Evolutionary conservation across 2,797 vertebrate species (phyloP), one percentile per base, ranked within the genome.

Genomic region (Meriones psammophilus): DNA sequence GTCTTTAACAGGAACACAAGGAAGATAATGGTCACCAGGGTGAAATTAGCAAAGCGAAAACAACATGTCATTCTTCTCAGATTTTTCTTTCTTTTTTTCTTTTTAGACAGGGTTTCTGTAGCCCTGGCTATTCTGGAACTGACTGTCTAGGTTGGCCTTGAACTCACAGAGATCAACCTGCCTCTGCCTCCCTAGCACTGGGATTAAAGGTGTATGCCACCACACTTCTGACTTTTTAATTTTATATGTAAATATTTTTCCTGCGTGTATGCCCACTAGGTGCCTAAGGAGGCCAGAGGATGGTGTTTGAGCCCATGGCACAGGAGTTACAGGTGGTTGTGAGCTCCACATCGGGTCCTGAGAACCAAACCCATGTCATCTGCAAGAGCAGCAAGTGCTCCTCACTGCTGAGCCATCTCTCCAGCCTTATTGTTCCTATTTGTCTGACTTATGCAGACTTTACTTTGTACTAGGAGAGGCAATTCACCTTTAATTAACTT

Each of bases 41-140:
- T 81, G 42, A 91, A 74, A 71, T 64, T 71, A 89, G 56, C n/a
- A 81, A 71, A 77, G 56, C 58, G n/a, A 95, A 79, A 89, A 78
- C 71, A 74, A 30, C 15, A 69, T 2, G 5, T 33, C 30, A 50
- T 68, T 93, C 58, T 88, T 54, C 39, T 20, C 15, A 66, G 74
- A 10, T 26, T 26, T 39, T n/a, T n/a, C 1, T 8, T 69, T 17
- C 8, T 58, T n/a, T 13, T 0, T 7, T n/a, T 56, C 56, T 10
- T 78, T 33, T 42, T 42, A 18, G 80, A 64, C 15, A 42, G 81
- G 36, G 15, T 83, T 3, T 17, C 14, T 83, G 39, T 66, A 66
- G 28, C 17, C 62, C 62, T 84, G 81, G 62, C 39, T 83, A 8
- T 4, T 28, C 62, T 85, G 28, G 28, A 68, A 68, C 62, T 85